These are phyloP conservation scores for Drosophila antonietae DNA, from an alignment of 2,888 invertebrate genomes.

Conservation along the genomic window DNA sequence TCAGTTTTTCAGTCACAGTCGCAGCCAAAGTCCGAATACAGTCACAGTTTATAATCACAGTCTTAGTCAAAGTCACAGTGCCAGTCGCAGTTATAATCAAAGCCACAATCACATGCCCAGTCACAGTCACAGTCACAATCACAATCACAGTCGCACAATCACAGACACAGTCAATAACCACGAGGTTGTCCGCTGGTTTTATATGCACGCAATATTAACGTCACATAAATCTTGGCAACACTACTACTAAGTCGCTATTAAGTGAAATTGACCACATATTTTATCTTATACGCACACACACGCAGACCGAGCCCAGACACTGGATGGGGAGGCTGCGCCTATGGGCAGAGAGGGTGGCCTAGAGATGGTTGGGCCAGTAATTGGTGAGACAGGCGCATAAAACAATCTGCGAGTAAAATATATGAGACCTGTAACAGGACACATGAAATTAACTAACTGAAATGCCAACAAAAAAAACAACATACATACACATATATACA, in stretches of 20 bases:
- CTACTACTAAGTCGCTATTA: constrained; percentile 80
- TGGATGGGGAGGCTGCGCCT: not conserved
- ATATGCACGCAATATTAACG: constrained; percentile 71
- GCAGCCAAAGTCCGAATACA: not conserved
- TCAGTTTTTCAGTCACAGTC: not conserved
- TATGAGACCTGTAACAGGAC: constrained; percentile 36
- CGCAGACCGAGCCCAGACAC: constrained; percentile 46
- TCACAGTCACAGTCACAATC: not conserved
- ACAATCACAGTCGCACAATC: not conserved
- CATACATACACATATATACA: not conserved
- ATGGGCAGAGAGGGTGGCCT: not conserved
- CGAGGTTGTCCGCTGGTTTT: constrained; percentile 14
- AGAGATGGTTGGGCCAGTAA: constrained; percentile 35
- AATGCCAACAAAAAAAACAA: constrained; percentile 2
- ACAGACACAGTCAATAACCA: constrained; percentile 37
- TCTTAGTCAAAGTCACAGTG: not conserved
- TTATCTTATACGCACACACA: constrained; percentile 76
- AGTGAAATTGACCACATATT: constrained; percentile 83
- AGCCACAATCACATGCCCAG: not conserved
- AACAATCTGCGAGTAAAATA: constrained; percentile 63
- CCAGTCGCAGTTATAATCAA: not conserved
- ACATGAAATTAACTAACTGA: constrained; percentile 41
- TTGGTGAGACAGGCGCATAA: constrained; percentile 53
- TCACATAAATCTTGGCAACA: constrained; percentile 78
- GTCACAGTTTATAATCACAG: not conserved